Evolutionary conservation across 2,888 invertebrate species (phyloP).

Genomic region (Leptopilina myrica): DNA sequence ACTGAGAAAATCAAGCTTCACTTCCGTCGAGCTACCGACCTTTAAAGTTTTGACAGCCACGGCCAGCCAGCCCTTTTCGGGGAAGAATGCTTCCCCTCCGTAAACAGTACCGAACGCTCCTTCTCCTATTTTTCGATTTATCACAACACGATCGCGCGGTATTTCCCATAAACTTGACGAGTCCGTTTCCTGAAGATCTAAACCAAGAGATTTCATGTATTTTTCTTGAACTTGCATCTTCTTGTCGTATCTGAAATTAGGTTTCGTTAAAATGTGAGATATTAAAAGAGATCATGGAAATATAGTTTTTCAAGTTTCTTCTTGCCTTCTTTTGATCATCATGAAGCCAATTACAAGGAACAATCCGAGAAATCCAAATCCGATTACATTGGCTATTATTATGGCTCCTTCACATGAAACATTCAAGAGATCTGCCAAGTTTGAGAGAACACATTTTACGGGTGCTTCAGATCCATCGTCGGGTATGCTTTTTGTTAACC

Average conservation of each 20-base stretch:
- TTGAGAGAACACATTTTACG: slow-evolving; percentile 82
- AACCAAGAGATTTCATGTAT: slow-evolving; percentile 85
- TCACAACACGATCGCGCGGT: slow-evolving; percentile 88
- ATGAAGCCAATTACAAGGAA: slow-evolving; percentile 80
- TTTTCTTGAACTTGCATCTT: slow-evolving; percentile 82
- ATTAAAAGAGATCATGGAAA: slow-evolving; percentile 46
- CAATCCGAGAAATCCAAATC: slow-evolving; percentile 79
- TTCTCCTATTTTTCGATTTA: slow-evolving; percentile 90
- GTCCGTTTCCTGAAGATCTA: slow-evolving; percentile 79
- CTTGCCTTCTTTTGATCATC: slow-evolving; percentile 81
- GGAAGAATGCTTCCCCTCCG: slow-evolving; percentile 90
- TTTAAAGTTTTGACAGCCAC: slow-evolving; percentile 38
- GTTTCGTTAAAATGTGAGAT: not conserved
- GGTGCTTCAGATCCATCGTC: slow-evolving; percentile 82
- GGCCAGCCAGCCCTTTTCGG: slow-evolving; percentile 58
- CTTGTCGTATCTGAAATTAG: slow-evolving; percentile 79
- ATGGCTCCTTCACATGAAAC: slow-evolving; percentile 87
- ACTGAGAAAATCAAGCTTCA: slow-evolving; percentile 92
- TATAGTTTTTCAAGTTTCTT: slow-evolving; percentile 15
- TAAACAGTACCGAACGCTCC: slow-evolving; percentile 96
- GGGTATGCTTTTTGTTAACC: slow-evolving; percentile 82
- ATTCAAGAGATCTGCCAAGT: slow-evolving; percentile 82
- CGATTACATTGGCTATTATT: slow-evolving; percentile 82
- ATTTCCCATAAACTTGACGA: slow-evolving; percentile 88
- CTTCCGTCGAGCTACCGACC: slow-evolving; percentile 87